Base-by-base conservation (phyloP, 2,797 vertebrate species). In the Chrosomus eos region DNA sequence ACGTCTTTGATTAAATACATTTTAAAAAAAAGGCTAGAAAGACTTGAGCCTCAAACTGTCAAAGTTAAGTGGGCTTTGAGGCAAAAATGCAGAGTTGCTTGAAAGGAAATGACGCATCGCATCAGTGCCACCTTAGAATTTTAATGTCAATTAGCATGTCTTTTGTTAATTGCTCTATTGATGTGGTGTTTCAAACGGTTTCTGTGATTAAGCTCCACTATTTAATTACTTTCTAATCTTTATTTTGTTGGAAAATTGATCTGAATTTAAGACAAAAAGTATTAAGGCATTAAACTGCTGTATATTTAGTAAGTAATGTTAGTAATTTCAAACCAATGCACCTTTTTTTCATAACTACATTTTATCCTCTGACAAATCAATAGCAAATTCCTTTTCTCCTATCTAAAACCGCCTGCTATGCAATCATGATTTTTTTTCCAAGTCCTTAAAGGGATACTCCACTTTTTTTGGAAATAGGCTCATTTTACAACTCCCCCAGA, bases 81-180 rank as follows among this genome's bases (percentile, higher is more conserved):
- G 48, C 31, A 55, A 36, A 75, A 36, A n/a, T 8, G 31, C 73
- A 0, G 19, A 14, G 48, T 55, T 55, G 48, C 21, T 36, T 75
- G 31, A 75, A 75, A 38, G 55, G 3, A 75, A 36, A n/a, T 36
- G 21, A n/a, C 0, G 48, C 11, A 16, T 38, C 7, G 13, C 21
- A 36, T 9, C 11, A 55, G 51, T 55, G 11, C 48, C 72, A 74
- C 48, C 48, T 14, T 74, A 75, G 21, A 55, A 16, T 75, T 55
- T 75, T n/a, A 6, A 33, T 23, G 51, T 75, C 51, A n/a, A 9
- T 36, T 75, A 38, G 21, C 31, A 75, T 75, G 48, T 7, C 33
- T 55, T 51, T 75, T 55, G 21, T 75, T 55, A 75, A 75, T 38
- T 75, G 73, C 21, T 8, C 1, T 38, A 75, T 75, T 55, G 73